phyloP scores from a whole-genome alignment of 2,113 vertebrate genomes.

The Periophthalmus modestus region DNA sequence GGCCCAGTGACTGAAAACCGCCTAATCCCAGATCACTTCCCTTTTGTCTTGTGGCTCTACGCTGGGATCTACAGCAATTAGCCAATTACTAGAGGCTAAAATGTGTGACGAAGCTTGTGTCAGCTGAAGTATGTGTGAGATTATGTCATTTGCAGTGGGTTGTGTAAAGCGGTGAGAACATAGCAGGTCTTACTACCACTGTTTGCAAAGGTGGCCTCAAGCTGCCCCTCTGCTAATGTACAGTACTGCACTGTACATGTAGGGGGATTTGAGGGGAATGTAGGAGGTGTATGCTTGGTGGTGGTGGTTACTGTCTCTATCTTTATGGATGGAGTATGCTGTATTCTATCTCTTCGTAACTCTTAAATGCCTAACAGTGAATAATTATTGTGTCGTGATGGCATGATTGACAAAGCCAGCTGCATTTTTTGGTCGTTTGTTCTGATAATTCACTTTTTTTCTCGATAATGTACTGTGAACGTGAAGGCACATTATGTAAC shows the following conservation, averaged over 20 bases:
- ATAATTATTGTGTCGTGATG: no score
- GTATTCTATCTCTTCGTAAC: no score
- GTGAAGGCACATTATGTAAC: no score
- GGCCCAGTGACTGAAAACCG: background rate
- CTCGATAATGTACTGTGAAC: no score
- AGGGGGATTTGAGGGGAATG: background rate
- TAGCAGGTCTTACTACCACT: background rate
- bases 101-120: background rate
- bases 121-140: background rate
- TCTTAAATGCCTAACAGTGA: no score
- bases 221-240: background rate
- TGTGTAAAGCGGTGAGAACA: background rate
- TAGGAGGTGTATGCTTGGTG: background rate
- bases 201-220: constrained; percentile 3
- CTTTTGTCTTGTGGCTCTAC: background rate
- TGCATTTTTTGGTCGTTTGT: no score
- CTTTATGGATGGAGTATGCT: background rate
- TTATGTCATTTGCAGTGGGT: background rate
- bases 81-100: background rate
- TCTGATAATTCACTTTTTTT: no score
- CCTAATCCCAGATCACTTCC: background rate
- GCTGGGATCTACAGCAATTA: background rate
- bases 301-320: background rate
- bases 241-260: background rate
- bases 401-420: no score